A percentile compares a stretch with the other conserved stretches of the same genome.
These are phyloP conservation scores for Craniophora ligustri DNA, from an alignment of 2,888 invertebrate species.

Conservation along the genomic window DNA sequence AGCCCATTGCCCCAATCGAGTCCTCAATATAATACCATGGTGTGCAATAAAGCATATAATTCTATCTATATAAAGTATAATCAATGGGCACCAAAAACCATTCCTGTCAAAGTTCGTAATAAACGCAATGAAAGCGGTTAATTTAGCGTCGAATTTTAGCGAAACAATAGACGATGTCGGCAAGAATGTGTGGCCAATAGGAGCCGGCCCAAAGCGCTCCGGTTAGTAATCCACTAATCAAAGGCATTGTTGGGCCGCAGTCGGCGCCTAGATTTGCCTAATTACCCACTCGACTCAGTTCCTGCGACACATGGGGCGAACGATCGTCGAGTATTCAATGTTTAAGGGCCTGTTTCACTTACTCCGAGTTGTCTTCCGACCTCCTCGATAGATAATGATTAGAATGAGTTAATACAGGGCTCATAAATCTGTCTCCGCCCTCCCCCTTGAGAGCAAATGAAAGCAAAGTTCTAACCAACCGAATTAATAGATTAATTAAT, in stretches of 20 bases:
- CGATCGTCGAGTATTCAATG: background rate
- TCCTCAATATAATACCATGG: no score
- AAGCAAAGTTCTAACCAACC: no score
- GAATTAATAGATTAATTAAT: no score
- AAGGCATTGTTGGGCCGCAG: conserved; percentile 69
- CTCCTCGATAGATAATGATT: no score
- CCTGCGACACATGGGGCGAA: conserved; percentile 37
- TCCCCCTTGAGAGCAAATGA: no score
- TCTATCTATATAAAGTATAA: no score
- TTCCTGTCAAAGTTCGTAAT: conserved; percentile 10
- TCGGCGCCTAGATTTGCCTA: conserved; percentile 71
- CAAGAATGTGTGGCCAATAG: conserved; percentile 29
- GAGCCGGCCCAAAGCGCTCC: conserved; percentile 48
- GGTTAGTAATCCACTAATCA: conserved; percentile 71
- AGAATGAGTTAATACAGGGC: no score
- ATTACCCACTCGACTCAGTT: conserved; percentile 65
- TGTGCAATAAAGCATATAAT: no score
- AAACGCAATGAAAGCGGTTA: conserved; percentile 13
- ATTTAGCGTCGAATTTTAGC: conserved; percentile 16
- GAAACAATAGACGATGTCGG: conserved; percentile 31
- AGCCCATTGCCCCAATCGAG: no score
- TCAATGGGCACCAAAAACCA: background rate
- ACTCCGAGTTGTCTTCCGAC: no score
- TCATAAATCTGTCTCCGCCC: no score
- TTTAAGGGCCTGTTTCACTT: no score